A percentile compares a stretch with the other conserved stretches of the same genome.
phyloP scores from a whole-genome alignment of 2,113 vertebrate species.

The Bos javanicus region DNA sequence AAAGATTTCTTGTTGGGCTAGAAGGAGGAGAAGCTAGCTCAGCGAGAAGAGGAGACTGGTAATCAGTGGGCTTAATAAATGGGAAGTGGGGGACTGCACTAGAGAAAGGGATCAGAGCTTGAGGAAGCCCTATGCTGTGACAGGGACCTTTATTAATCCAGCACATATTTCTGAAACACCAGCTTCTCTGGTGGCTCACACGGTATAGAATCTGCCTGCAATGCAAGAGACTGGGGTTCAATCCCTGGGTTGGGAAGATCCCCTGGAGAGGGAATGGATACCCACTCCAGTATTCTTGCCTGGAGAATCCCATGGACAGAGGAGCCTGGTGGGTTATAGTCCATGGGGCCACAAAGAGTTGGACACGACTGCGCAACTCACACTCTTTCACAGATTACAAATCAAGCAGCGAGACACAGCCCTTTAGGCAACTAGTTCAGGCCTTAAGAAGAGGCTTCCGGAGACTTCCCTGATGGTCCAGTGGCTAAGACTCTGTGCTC shows the following conservation, averaged over 20 bases:
- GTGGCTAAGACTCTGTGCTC: neutral
- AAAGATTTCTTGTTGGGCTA: constrained; percentile 34
- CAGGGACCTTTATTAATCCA: neutral
- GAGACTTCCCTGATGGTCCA: neutral
- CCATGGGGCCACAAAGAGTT: neutral
- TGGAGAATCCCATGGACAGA: neutral
- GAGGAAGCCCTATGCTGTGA: neutral
- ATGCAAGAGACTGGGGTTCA: neutral
- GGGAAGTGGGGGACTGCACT: neutral
- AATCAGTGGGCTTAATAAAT: neutral
- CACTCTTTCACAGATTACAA: neutral
- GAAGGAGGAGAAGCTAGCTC: constrained; percentile 40
- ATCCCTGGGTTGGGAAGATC: neutral
- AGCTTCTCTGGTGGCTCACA: neutral
- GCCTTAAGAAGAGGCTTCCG: neutral
- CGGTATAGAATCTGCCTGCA: neutral
- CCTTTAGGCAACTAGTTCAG: neutral
- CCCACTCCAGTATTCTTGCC: neutral
- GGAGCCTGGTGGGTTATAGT: neutral
- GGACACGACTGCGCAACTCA: neutral
- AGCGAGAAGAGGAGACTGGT: constrained; percentile 10
- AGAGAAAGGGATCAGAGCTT: neutral
- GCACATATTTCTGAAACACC: neutral
- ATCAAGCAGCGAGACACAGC: neutral
- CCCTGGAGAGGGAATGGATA: neutral